Evolutionary conservation across 1,140 invertebrate genomes (phyloP).

Genomic region (Megalonaias nervosa): DNA sequence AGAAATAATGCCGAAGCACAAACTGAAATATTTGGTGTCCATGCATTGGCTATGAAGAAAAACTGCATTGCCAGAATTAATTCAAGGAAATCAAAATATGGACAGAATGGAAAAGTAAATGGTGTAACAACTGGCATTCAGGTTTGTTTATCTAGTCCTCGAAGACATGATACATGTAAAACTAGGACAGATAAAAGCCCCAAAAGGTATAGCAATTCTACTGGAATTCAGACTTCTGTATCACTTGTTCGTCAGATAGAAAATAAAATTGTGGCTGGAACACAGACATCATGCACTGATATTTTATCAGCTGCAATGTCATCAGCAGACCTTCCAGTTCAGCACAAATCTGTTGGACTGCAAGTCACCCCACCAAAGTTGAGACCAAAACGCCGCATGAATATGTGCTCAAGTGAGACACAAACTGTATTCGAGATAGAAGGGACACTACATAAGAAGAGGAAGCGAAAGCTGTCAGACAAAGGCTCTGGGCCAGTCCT

Average conservation of each 20-base stretch:
- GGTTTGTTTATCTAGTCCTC: no score
- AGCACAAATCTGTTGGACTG: slow-evolving; percentile 20
- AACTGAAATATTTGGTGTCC: no score
- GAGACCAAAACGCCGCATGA: not conserved
- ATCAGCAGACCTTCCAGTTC: slow-evolving; percentile 20
- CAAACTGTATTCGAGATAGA: slow-evolving; percentile 8
- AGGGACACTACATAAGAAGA: not conserved
- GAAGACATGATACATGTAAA: no score
- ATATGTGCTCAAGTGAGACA: slow-evolving; percentile 4
- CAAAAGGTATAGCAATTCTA: not conserved
- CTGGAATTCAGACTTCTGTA: slow-evolving; percentile 34
- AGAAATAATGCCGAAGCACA: no score
- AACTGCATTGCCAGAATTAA: no score
- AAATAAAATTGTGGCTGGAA: slow-evolving; percentile 4
- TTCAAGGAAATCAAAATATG: no score
- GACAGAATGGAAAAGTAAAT: no score
- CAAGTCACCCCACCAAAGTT: slow-evolving; percentile 31
- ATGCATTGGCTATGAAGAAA: no score
- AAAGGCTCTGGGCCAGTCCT: slow-evolving; percentile 4
- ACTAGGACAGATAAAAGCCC: no score
- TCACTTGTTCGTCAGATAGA: slow-evolving; percentile 18
- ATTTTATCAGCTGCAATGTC: slow-evolving; percentile 25
- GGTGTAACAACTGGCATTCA: no score
- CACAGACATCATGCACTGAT: slow-evolving; percentile 29
- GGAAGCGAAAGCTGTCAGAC: not conserved